Percentiles rank a stretch among this genome's conserved stretches.
phyloP scores from a whole-genome alignment of 2,888 invertebrate species.

The Clostera curtula region DNA sequence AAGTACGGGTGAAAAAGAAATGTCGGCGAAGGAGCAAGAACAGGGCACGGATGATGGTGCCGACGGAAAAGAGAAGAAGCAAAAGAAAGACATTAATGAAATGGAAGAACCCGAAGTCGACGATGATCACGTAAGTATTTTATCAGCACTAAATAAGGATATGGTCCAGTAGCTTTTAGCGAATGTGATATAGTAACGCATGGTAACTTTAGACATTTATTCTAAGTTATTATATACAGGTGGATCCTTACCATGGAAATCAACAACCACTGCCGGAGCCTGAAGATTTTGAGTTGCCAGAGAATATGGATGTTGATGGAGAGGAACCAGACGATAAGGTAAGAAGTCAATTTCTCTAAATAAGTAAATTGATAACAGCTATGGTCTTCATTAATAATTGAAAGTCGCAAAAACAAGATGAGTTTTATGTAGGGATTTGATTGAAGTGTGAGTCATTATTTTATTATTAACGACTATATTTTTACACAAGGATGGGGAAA shows the following conservation, averaged over 20 bases:
- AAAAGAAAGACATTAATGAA: conserved; percentile 85
- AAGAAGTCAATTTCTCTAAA: too few relatives aligned
- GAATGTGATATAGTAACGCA: too few relatives aligned
- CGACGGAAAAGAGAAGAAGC: conserved; percentile 71
- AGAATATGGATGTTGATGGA: conserved; percentile 88
- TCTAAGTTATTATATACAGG: conserved; percentile 28
- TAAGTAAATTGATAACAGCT: too few relatives aligned
- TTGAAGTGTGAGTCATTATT: neutral
- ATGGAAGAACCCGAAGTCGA: conserved; percentile 87
- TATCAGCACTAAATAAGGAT: neutral
- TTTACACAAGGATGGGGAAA: conserved; percentile 62
- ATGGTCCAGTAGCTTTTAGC: too few relatives aligned
- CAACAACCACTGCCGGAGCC: conserved; percentile 86
- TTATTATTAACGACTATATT: conserved; percentile 6
- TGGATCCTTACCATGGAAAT: conserved; percentile 88
- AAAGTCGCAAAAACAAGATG: too few relatives aligned
- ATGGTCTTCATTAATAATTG: too few relatives aligned
- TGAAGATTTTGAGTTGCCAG: conserved; percentile 91
- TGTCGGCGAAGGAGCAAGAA: conserved; percentile 83
- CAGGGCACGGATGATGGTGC: conserved; percentile 71
- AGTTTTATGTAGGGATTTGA: too few relatives aligned
- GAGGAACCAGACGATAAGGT: conserved; percentile 68
- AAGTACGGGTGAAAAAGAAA: conserved; percentile 79
- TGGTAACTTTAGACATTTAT: too few relatives aligned
- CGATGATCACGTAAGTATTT: conserved; percentile 81